Percentiles rank a stretch among this genome's conserved stretches.
phyloP scores from a whole-genome alignment of 2,888 invertebrate genomes.

The Clanis bilineata region DNA sequence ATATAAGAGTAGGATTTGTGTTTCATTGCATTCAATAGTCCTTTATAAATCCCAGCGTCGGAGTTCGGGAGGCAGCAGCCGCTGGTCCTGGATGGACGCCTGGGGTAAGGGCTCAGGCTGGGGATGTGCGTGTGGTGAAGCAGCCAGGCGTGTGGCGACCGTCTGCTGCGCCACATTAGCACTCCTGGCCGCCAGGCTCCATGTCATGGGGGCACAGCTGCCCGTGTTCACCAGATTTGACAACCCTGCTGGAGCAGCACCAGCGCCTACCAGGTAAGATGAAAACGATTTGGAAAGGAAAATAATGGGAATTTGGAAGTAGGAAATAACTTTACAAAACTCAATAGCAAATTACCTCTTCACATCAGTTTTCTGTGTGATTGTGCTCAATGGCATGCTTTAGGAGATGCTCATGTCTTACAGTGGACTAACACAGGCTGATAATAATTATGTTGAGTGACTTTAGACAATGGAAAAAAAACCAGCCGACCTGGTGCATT shows the following conservation, averaged over 20 bases:
- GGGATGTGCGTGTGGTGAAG: conserved; percentile 82
- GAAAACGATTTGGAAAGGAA: background rate
- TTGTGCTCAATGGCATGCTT: no score
- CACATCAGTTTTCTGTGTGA: no score
- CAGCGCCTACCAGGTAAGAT: conserved; percentile 84
- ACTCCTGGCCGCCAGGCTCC: conserved; percentile 91
- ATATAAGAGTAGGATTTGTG: no score
- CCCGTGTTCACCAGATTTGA: conserved; percentile 98
- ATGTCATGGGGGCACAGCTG: conserved; percentile 97
- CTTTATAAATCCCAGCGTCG: conserved; percentile 50
- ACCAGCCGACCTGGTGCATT: no score
- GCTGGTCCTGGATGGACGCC: conserved; percentile 72
- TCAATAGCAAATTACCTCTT: no score
- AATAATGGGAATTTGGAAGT: background rate
- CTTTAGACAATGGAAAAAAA: no score
- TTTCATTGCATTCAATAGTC: background rate
- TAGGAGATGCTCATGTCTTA: no score
- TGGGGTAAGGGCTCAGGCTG: conserved; percentile 73
- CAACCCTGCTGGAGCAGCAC: conserved; percentile 96
- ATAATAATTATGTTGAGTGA: no score
- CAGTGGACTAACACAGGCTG: no score
- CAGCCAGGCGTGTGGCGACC: conserved; percentile 89
- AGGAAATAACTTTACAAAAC: no score
- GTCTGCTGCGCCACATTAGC: conserved; percentile 90
- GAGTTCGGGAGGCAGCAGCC: conserved; percentile 49